Base-by-base conservation (phyloP, 2,888 invertebrate genomes). In the Lysandra coridon region DNA sequence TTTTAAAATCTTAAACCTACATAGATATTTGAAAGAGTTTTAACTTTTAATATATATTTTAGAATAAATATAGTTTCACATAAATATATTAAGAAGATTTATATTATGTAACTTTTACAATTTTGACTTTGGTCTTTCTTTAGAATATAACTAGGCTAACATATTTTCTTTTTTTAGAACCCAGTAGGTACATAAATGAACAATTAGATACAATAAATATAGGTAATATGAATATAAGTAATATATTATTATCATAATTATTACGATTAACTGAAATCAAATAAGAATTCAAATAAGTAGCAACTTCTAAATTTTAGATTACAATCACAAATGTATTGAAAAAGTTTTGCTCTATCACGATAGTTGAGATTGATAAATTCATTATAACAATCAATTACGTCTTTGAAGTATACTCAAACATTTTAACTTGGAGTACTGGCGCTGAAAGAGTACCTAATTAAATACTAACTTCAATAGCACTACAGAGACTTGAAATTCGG, bases 401-500 rank as follows among this genome's bases (percentile, higher is more conserved):
- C 62, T 64, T 23, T 64, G 64, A 64, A 64, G 64, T 10, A 30
- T 64, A 23, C 64, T 62, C 57, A 64, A 23, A 64, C 7, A 30
- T 30, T 64, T 64, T 30, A 4, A 64, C 64, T 23, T 64, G 64
- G 7, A n/a, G 62, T 30, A 12, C 30, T 14, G 5, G 69, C 69
- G 69, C 33, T 37, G 69, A 33, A 37, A 14, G 33, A 69, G 69
- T 69, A 69, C 37, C 69, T 37, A 69, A 69, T 69, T 69, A 69
- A 69, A 69, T 33, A 37, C 69, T 69, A 69, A 30, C 64, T 33
- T 69, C 69, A 69, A 69, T 69, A 69, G 4, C 33, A 33, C 33
- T 69, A 69, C 69, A 37, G 69, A 37, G 10, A 74, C 5, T 74
- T 12, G 74, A 74, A 74, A 74, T 74, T 74, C 74, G 74, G 74